These are phyloP conservation scores for Eunapius fragilis DNA, from an alignment of 37 sponge, comb jelly and placozoan species.

Conservation along the genomic window DNA sequence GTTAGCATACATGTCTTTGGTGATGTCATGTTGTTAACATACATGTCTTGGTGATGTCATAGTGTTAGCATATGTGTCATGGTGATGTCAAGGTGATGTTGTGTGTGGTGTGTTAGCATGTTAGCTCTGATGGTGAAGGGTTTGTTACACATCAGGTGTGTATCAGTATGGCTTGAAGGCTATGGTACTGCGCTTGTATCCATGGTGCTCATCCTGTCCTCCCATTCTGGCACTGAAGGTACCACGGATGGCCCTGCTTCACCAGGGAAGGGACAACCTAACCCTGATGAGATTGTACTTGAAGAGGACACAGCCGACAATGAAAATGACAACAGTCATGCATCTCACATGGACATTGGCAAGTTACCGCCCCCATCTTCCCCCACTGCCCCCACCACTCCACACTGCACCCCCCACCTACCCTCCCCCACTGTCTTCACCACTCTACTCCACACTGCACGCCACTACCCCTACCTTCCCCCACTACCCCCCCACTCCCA, in stretches of 20 bases:
- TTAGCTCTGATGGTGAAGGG: no score
- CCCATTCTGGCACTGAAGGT: neutral
- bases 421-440: conserved; percentile 28
- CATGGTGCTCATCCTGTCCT: no score
- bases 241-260: neutral
- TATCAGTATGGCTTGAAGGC: no score
- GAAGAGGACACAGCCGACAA: neutral
- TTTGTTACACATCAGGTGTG: no score
- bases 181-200: no score
- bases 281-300: conserved; percentile 35
- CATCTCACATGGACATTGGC: neutral
- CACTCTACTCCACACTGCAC: conserved; percentile 22
- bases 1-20: no score
- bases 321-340: neutral
- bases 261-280: neutral
- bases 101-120: no score
- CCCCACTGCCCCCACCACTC: conserved; percentile 32
- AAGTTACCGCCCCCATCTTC: conserved; percentile 7
- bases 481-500: neutral
- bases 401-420: no score
- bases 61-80: no score
- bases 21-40: no score
- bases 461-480: neutral
- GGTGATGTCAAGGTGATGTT: no score
- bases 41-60: no score